Percentiles rank a stretch among this genome's conserved stretches.
Conservation (phyloP, 2,888 invertebrate species). For the Sinopyrophorus schimmeli region DNA sequence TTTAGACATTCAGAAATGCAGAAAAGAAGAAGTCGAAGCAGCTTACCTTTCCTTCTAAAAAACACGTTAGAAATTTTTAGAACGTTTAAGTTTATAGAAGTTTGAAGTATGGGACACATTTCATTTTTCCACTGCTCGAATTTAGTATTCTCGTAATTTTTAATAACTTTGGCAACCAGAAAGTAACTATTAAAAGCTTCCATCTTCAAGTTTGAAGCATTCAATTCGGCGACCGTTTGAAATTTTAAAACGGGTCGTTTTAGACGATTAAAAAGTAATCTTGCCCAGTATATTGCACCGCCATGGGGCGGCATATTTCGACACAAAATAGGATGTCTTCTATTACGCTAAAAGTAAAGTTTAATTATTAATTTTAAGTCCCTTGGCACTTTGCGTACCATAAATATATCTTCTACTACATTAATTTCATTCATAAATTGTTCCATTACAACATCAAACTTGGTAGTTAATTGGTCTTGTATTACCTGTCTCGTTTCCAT, state of each 20-base stretch:
- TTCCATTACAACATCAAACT: conserved; percentile 82
- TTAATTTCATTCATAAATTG: conserved; percentile 85
- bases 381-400: conserved; percentile 61
- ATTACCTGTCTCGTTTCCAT: conserved; percentile 77
- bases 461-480: conserved; percentile 71
- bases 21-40: no score
- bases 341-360: conserved; percentile 57
- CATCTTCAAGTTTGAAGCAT: conserved; percentile 72
- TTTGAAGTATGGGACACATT: conserved; percentile 66
- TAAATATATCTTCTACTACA: conserved; percentile 69
- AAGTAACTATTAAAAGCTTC: conserved; percentile 80
- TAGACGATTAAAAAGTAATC: conserved; percentile 76
- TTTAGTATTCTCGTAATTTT: conserved; percentile 72
- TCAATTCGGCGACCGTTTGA: conserved; percentile 73
- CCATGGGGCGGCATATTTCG: conserved; percentile 79
- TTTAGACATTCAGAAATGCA: no score
- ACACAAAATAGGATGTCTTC: conserved; percentile 68
- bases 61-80: conserved; percentile 56
- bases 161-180: conserved; percentile 73
- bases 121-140: conserved; percentile 72
- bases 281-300: conserved; percentile 85
- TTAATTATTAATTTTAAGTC: not conserved
- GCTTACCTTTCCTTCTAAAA: conserved; percentile 18
- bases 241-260: conserved; percentile 81
- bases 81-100: conserved; percentile 70